These are phyloP conservation scores for Platichthys stellatus DNA, from an alignment of 2,113 vertebrate genomes.

Conservation along the genomic window DNA sequence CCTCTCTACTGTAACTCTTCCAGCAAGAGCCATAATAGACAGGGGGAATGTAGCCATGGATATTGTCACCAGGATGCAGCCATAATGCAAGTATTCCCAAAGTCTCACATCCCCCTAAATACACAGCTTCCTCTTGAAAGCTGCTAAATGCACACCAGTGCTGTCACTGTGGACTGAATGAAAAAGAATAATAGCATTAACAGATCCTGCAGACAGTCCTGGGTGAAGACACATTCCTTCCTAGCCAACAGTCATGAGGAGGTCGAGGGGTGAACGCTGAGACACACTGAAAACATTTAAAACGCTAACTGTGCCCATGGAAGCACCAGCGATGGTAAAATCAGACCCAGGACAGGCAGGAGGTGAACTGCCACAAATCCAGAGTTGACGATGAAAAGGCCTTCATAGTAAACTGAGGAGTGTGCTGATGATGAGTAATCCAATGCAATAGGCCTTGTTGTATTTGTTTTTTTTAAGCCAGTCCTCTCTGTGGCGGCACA, in stretches of 20 bases:
- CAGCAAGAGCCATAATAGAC: constrained; percentile 49
- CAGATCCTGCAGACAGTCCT: constrained; percentile 12
- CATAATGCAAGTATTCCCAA: constrained; percentile 28
- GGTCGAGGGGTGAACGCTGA: constrained; percentile 36
- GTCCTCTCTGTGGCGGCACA: constrained; percentile 54
- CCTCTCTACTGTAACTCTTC: constrained; percentile 50
- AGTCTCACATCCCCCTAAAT: constrained; percentile 17
- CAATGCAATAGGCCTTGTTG: constrained; percentile 23
- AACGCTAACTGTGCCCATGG: constrained; percentile 10
- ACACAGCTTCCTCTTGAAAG: constrained; percentile 1
- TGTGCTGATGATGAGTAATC: constrained; percentile 43
- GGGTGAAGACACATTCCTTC: constrained; percentile 26
- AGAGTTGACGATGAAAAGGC: constrained; percentile 23
- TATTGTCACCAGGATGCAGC: constrained; percentile 52
- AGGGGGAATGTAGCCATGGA: constrained; percentile 59
- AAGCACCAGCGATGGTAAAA: background rate
- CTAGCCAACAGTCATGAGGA: constrained; percentile 8
- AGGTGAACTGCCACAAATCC: background rate
- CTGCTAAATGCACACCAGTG: background rate
- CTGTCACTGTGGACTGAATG: background rate
- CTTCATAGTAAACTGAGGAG: constrained; percentile 44
- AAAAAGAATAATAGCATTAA: constrained; percentile 38
- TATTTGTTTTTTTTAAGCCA: constrained; percentile 36
- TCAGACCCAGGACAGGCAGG: background rate
- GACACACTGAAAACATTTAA: constrained; percentile 12